phyloP scores from a whole-genome alignment of 2,113 vertebrate species.

The Daubentonia madagascariensis region DNA sequence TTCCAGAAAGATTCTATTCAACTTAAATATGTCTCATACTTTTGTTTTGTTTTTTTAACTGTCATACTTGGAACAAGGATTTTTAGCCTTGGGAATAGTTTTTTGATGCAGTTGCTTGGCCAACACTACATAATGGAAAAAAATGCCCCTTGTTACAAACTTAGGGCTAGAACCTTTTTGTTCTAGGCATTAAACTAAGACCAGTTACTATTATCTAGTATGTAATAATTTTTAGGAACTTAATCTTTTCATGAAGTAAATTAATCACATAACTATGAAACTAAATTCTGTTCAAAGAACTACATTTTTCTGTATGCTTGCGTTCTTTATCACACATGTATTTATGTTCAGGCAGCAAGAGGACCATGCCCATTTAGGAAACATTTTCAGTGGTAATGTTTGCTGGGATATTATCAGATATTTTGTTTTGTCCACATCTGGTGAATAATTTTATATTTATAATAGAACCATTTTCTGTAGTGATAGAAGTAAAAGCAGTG shows the following conservation, averaged over 20 bases:
- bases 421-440: slow-evolving; percentile 22
- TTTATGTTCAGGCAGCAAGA: not conserved
- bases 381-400: not conserved
- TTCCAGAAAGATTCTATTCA: not conserved
- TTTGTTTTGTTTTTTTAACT: not conserved
- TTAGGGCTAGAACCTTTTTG: not conserved
- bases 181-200: not conserved
- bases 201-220: not conserved
- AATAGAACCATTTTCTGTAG: not conserved
- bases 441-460: slow-evolving; percentile 18
- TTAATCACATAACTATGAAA: not conserved
- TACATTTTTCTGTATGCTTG: not conserved
- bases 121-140: not conserved
- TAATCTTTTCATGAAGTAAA: slow-evolving; percentile 15
- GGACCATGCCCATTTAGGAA: not conserved
- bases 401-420: not conserved
- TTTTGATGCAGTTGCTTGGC: not conserved
- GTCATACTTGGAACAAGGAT: not conserved
- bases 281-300: not conserved
- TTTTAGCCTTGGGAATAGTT: not conserved
- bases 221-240: not conserved
- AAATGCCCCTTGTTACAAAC: not conserved
- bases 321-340: not conserved
- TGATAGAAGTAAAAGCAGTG: not conserved
- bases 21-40: not conserved